Evolutionary conservation across 2,888 invertebrate genomes (phyloP).

Genomic region (Bimastos eiseni): DNA sequence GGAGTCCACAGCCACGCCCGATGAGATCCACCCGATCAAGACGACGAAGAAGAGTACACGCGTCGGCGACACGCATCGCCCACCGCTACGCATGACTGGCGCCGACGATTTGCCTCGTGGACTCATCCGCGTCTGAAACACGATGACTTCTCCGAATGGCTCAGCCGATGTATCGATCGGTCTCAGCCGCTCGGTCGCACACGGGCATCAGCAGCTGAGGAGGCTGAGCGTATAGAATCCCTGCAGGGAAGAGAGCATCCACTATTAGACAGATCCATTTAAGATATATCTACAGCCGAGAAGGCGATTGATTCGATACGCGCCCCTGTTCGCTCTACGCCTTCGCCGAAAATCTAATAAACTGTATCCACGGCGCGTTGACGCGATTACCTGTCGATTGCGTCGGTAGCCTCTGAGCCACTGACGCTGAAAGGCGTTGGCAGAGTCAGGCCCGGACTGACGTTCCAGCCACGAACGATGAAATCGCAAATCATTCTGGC

Average conservation of each 20-base stretch:
- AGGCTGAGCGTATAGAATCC: not conserved
- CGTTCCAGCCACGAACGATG: not conserved
- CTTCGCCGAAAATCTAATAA: slow-evolving; percentile 1
- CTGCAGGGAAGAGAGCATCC: not conserved
- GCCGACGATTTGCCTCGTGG: not conserved
- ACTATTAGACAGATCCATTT: not conserved
- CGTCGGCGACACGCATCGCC: not conserved
- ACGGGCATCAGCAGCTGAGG: no score
- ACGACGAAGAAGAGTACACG: not conserved
- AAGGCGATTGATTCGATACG: not conserved
- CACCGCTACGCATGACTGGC: not conserved
- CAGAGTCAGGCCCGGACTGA: not conserved
- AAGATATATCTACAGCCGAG: not conserved
- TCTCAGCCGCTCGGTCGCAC: not conserved
- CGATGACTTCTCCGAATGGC: not conserved
- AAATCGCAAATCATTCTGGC: slow-evolving; percentile 17
- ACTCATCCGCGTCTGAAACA: not conserved
- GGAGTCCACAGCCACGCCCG: not conserved
- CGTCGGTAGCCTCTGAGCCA: not conserved
- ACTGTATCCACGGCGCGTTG: not conserved
- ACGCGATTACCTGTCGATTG: slow-evolving; percentile 24
- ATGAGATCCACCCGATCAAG: not conserved
- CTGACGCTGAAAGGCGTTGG: not conserved
- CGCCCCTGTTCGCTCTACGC: not conserved
- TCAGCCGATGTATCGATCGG: not conserved